Percentiles rank a stretch among this genome's conserved stretches.
These are phyloP conservation scores for Campylorhamphus procurvoides DNA, from an alignment of 2,113 vertebrate species.

Conservation along the genomic window DNA sequence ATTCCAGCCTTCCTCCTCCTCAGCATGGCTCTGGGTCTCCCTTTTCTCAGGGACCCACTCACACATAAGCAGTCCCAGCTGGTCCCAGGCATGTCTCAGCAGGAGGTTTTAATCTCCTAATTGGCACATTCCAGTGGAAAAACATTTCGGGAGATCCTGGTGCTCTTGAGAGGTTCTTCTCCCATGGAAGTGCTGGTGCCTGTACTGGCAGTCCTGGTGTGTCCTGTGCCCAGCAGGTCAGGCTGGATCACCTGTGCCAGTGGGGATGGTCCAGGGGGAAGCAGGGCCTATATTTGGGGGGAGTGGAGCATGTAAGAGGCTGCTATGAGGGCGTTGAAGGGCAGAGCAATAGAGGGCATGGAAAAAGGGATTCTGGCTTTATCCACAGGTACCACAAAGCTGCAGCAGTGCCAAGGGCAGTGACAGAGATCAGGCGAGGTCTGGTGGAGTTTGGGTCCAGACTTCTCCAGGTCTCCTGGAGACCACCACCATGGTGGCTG, in stretches of 20 bases:
- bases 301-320: rapidly evolving
- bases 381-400: neutral
- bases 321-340: neutral
- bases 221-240: rapidly evolving
- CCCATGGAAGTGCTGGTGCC: neutral
- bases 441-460: neutral
- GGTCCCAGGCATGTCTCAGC: slow-evolving; percentile 23
- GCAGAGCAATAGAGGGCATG: neutral
- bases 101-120: slow-evolving; percentile 19
- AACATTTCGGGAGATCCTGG: neutral
- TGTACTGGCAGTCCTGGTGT: too few relatives aligned
- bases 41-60: neutral
- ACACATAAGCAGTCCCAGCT: slow-evolving; percentile 25
- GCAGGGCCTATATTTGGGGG: rapidly evolving
- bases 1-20: neutral
- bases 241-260: neutral
- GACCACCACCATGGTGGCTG: neutral
- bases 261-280: rapidly evolving
- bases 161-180: neutral
- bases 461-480: neutral
- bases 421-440: too few relatives aligned
- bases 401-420: neutral
- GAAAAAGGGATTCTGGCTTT: neutral
- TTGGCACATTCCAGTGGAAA: neutral
- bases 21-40: neutral